These are phyloP conservation scores for Melanocharis versteri DNA, from an alignment of 2,113 vertebrate species.

Conservation along the genomic window DNA sequence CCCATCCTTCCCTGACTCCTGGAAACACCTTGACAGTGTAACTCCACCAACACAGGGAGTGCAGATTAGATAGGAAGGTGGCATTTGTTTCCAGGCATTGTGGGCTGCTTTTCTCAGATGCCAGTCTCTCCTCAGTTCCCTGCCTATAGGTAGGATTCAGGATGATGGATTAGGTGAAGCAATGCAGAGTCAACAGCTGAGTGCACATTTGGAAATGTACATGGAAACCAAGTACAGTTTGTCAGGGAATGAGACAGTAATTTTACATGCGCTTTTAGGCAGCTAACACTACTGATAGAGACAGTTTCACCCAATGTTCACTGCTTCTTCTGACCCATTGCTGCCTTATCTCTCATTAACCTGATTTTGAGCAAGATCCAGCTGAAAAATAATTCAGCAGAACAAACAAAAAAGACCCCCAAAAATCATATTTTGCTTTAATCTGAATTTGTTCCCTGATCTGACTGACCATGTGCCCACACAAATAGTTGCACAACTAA, in stretches of 20 bases:
- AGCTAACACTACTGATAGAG: background rate
- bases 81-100: background rate
- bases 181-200: background rate
- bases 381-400: background rate
- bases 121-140: background rate
- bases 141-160: background rate
- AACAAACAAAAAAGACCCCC: background rate
- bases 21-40: background rate
- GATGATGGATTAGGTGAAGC: background rate
- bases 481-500: background rate
- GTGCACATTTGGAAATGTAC: background rate
- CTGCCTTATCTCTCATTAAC: background rate
- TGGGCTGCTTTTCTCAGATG: background rate
- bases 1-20: background rate
- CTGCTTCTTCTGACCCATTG: background rate
- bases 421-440: background rate
- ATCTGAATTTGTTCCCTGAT: background rate
- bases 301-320: background rate
- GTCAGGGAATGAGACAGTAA: background rate
- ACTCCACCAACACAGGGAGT: rapidly evolving
- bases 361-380: background rate
- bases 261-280: background rate
- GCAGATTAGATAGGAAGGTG: background rate
- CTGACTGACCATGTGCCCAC: background rate
- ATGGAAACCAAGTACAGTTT: background rate